phyloP scores from a whole-genome alignment of 2,888 invertebrate genomes.

The Athalia circularis region DNA sequence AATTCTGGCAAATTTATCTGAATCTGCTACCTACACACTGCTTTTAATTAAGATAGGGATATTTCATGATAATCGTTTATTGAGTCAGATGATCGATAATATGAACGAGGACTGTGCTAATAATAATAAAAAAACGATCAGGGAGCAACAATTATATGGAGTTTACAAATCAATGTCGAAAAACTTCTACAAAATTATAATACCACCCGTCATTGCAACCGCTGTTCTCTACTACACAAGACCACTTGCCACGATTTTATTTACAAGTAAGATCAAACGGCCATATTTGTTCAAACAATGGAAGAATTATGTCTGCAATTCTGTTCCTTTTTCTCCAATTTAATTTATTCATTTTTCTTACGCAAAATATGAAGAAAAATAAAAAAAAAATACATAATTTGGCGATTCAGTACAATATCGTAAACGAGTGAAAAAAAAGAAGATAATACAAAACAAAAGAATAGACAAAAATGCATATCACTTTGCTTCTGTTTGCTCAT shows the following conservation, averaged over 20 bases:
- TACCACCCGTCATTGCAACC: not conserved
- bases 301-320: too few species aligned
- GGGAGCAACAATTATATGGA: not conserved
- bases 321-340: too few species aligned
- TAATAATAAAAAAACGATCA: not conserved
- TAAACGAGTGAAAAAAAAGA: too few species aligned
- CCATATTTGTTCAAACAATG: not conserved
- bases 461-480: too few species aligned
- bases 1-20: conserved; percentile 62
- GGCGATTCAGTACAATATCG: too few species aligned
- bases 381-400: too few species aligned
- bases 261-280: conserved; percentile 9
- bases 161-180: conserved; percentile 28
- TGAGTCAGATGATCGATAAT: conserved; percentile 12
- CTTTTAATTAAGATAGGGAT: conserved; percentile 61
- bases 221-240: conserved; percentile 22
- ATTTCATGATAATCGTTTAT: conserved; percentile 50
- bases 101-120: conserved; percentile 13
- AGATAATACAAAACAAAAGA: too few species aligned
- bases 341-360: too few species aligned
- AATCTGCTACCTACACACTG: conserved; percentile 62
- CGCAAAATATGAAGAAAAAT: too few species aligned
- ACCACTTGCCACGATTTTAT: conserved; percentile 13
- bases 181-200: conserved; percentile 1
- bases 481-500: too few species aligned